Conservation (phyloP, 2,888 invertebrate genomes). For the Nephrotoma appendiculata region DNA sequence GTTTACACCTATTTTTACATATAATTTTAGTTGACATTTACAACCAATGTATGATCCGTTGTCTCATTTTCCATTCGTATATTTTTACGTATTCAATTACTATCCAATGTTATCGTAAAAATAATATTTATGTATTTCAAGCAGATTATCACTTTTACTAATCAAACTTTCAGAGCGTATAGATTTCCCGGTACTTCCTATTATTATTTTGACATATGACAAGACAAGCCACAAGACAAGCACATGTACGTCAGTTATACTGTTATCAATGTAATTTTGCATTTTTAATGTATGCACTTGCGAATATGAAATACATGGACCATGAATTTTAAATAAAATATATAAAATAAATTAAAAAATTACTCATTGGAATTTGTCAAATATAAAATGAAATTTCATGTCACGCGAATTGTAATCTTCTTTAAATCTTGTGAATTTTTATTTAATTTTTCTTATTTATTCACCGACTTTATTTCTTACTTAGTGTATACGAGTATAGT, state of each 20-base stretch:
- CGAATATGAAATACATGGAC: neutral
- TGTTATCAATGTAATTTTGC: neutral
- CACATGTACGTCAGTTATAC: neutral
- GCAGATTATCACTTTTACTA: no score
- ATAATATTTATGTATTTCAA: no score
- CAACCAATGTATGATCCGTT: no score
- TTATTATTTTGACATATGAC: no score
- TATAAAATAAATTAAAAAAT: neutral
- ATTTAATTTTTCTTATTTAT: constrained; percentile 2
- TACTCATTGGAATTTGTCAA: constrained; percentile 4
- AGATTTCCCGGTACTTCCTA: neutral
- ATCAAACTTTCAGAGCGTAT: no score
- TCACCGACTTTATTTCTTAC: neutral
- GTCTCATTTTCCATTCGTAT: no score
- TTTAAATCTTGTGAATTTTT: constrained; percentile 1
- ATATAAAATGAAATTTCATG: constrained; percentile 2
- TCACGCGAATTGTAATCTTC: constrained; percentile 1
- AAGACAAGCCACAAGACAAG: neutral
- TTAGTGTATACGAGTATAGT: neutral
- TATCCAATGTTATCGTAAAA: no score
- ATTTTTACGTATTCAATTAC: no score
- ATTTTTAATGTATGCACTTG: neutral
- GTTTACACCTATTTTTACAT: no score
- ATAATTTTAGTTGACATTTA: no score
- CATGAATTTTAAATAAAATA: neutral